A percentile compares a stretch with the other conserved stretches of the same genome.
phyloP scores from a whole-genome alignment of 2,888 invertebrate species.

The Isotomurus palustris region DNA sequence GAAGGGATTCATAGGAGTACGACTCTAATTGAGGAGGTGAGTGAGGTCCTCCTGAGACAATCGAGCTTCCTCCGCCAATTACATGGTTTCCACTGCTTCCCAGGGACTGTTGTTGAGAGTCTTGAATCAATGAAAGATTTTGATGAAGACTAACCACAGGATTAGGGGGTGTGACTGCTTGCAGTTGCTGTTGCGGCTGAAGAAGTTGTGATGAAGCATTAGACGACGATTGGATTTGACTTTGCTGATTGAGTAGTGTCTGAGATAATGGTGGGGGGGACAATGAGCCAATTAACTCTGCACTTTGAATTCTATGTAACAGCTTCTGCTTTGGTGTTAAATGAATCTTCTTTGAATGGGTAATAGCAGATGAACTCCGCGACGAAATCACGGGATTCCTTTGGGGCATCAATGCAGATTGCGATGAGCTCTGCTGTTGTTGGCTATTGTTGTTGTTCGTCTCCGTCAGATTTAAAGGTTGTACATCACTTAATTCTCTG shows the following conservation, averaged over 20 bases:
- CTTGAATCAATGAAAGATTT: conserved; percentile 11
- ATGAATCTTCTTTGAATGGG: conserved; percentile 37
- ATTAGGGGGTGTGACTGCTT: conserved; percentile 8
- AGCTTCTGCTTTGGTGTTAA: conserved; percentile 45
- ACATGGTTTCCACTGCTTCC: conserved; percentile 6
- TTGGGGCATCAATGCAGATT: conserved; percentile 10
- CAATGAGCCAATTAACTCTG: conserved; percentile 23
- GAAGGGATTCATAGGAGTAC: conserved; percentile 33
- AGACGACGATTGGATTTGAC: conserved; percentile 24
- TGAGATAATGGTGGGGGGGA: conserved; percentile 18
- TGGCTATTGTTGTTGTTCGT: conserved; percentile 11
- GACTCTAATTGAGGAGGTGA: conserved; percentile 31
- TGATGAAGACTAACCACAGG: conserved; percentile 20
- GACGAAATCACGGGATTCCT: conserved; percentile 31
- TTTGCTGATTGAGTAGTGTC: conserved; percentile 14
- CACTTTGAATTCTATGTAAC: conserved; percentile 41
- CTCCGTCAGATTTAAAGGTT: conserved; percentile 41
- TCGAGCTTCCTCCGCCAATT: conserved; percentile 10
- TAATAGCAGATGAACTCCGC: conserved; percentile 6
- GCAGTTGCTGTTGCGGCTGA: conserved; percentile 19
- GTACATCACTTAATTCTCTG: conserved; percentile 35
- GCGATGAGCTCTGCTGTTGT: conserved; percentile 5
- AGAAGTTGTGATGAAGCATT: too few relatives aligned
- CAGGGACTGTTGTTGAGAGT: conserved; percentile 1
- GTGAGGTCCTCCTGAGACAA: conserved; percentile 12